Conservation (phyloP, 2,113 vertebrate genomes). For the Microcebus jonahi region DNA sequence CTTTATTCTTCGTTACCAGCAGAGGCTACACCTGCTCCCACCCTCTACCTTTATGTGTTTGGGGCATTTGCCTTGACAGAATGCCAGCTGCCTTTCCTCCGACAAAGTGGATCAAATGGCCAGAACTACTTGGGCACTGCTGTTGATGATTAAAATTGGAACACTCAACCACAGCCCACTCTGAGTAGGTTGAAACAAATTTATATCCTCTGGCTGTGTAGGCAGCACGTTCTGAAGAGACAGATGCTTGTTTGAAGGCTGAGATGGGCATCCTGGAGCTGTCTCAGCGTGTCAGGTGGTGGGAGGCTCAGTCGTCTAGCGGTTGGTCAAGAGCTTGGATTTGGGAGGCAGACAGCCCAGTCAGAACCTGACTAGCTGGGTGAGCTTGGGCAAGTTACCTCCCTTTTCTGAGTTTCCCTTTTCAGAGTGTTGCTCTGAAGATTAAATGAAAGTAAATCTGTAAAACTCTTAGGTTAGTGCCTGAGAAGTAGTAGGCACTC, state of each 20-base stretch:
- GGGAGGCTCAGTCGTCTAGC: not conserved
- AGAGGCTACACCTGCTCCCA: not conserved
- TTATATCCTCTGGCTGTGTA: slow-evolving; percentile 57
- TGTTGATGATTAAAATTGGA: slow-evolving; percentile 61
- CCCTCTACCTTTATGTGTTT: not conserved
- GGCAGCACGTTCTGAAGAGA: slow-evolving; percentile 48
- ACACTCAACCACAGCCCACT: slow-evolving; percentile 48
- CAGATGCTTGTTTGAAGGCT: slow-evolving; percentile 50
- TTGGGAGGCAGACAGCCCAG: not conserved
- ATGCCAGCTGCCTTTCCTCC: not conserved
- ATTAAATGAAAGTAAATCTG: not conserved
- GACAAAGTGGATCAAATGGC: slow-evolving; percentile 48
- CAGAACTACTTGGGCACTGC: slow-evolving; percentile 34
- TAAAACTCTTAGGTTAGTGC: not conserved
- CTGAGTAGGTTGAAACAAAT: slow-evolving; percentile 49
- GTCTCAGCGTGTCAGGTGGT: not conserved
- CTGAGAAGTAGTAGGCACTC: not conserved
- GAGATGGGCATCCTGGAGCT: not conserved
- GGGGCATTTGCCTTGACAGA: slow-evolving; percentile 18
- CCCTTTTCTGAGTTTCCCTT: not conserved
- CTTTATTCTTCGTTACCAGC: not conserved
- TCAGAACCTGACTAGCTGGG: not conserved
- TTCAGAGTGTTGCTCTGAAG: not conserved
- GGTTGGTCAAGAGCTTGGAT: slow-evolving; percentile 1
- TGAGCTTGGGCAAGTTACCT: not conserved